Percentiles rank a stretch among this genome's conserved stretches.
These are phyloP conservation scores for Danio albolineatus DNA, from an alignment of 2,797 vertebrate genomes.

Conservation along the genomic window DNA sequence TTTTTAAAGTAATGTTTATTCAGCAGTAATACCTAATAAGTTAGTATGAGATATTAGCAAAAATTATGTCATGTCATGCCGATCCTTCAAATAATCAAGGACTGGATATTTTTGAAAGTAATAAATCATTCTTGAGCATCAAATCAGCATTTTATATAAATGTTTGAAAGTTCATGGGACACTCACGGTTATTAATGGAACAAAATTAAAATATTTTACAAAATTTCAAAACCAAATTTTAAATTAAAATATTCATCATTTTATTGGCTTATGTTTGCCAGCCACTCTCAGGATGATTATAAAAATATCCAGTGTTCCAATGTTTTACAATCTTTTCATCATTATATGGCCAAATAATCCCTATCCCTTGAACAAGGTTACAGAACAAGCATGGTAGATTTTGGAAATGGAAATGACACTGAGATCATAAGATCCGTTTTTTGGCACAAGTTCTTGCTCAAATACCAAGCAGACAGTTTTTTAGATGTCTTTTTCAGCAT, in stretches of 20 bases:
- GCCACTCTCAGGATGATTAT: neutral
- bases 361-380: neutral
- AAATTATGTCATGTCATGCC: too few relatives aligned
- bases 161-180: neutral
- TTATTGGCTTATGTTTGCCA: neutral
- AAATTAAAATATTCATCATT: too few relatives aligned
- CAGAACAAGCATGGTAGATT: neutral
- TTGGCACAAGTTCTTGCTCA: neutral
- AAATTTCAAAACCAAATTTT: too few relatives aligned
- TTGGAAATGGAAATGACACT: neutral
- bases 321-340: neutral
- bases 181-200: neutral
- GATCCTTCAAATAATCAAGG: neutral
- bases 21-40: too few relatives aligned
- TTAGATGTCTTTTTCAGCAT: conserved; percentile 25
- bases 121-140: neutral
- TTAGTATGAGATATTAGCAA: too few relatives aligned
- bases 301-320: neutral
- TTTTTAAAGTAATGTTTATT: too few relatives aligned
- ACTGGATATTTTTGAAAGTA: neutral
- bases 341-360: too few relatives aligned
- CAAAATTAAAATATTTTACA: too few relatives aligned
- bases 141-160: neutral
- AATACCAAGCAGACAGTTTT: neutral
- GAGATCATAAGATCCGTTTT: neutral